A percentile compares a stretch with the other conserved stretches of the same genome.
These are phyloP conservation scores for Pseudolaguvia tuberculata DNA, from an alignment of 2,113 vertebrate genomes.

Conservation along the genomic window DNA sequence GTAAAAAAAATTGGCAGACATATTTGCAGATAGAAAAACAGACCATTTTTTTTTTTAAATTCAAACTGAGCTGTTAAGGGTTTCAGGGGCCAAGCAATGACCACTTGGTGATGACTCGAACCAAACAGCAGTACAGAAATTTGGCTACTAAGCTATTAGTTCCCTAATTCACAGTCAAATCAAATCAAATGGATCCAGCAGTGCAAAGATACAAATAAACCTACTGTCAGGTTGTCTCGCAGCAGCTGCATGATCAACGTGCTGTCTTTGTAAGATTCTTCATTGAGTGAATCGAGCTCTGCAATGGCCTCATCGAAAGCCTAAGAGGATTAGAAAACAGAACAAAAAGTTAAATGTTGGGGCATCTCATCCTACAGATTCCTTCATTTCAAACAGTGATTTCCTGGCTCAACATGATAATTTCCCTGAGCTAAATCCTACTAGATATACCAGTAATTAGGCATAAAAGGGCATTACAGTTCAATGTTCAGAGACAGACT, in stretches of 20 bases:
- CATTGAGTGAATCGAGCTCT: constrained; percentile 83
- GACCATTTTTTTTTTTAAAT: no score
- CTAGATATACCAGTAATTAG: not conserved
- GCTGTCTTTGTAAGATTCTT: constrained; percentile 97
- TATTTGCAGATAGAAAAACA: no score
- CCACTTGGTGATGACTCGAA: no score
- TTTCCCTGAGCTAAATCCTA: not conserved
- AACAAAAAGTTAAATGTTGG: not conserved
- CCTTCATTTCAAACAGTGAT: not conserved
- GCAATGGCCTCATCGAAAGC: constrained; percentile 92
- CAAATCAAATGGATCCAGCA: not conserved
- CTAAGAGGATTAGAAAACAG: constrained; percentile 55
- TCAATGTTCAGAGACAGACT: no score
- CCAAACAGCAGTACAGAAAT: no score
- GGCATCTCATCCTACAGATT: not conserved
- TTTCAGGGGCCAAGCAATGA: no score
- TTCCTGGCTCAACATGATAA: not conserved
- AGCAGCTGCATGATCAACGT: constrained; percentile 99
- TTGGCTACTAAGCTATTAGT: no score
- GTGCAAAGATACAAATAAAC: constrained; percentile 31
- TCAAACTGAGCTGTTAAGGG: no score
- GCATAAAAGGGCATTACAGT: no score
- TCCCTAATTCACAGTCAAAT: not conserved
- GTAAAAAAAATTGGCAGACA: no score
- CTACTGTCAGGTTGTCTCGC: constrained; percentile 91